Evolutionary conservation across 2,113 vertebrate species (phyloP).

Genomic region (Ctenomys sociabilis): DNA sequence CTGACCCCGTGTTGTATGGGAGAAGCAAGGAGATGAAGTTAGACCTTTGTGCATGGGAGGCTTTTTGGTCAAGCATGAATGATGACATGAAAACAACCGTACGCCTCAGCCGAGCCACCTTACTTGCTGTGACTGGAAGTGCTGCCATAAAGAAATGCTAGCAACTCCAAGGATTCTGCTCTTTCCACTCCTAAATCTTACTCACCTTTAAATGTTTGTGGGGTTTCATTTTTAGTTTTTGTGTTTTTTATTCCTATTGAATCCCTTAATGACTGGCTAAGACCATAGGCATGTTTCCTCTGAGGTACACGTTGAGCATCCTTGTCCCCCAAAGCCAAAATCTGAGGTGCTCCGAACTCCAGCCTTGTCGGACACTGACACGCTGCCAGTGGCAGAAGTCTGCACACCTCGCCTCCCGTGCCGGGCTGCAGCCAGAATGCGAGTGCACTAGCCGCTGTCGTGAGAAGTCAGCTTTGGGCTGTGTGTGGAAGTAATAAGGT

Average conservation of each 20-base stretch:
- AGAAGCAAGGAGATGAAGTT: not conserved
- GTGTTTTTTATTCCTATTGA: conserved; percentile 8
- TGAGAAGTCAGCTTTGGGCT: not conserved
- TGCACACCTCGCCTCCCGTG: not conserved
- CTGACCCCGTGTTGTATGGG: not conserved
- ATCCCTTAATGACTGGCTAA: not conserved
- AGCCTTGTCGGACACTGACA: no score
- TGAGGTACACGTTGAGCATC: not conserved
- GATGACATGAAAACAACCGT: not conserved
- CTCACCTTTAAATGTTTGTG: conserved; percentile 5
- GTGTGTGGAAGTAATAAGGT: no score
- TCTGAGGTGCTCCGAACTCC: not conserved
- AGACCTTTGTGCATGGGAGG: not conserved
- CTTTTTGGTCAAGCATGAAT: not conserved
- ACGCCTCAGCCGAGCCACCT: not conserved
- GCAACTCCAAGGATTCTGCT: not conserved
- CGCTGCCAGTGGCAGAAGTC: not conserved
- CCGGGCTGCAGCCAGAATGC: not conserved
- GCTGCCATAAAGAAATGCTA: conserved; percentile 11
- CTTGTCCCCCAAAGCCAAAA: not conserved
- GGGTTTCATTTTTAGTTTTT: conserved; percentile 9
- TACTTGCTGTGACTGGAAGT: not conserved
- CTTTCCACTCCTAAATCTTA: not conserved
- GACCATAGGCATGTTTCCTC: not conserved
- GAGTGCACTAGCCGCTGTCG: not conserved